Evolutionary conservation across 2,797 vertebrate genomes (phyloP).

Genomic region (Linurgus olivaceus): DNA sequence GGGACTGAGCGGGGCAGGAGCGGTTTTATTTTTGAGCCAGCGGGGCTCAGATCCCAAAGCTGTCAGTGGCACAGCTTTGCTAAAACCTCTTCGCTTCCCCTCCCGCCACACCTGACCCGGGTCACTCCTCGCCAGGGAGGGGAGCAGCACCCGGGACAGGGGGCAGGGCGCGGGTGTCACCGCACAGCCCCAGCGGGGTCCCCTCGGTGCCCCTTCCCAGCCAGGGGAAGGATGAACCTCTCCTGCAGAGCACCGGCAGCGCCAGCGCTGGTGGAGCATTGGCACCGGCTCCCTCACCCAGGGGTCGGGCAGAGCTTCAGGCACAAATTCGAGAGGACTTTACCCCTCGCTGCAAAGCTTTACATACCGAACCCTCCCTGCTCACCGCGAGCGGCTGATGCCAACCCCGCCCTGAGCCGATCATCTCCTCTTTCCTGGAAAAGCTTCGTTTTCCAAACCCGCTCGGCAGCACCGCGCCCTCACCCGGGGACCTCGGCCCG

Average conservation of each 20-base stretch:
- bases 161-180: background rate
- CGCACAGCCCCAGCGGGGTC: rapidly evolving
- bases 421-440: background rate
- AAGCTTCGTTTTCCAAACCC: background rate
- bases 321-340: background rate
- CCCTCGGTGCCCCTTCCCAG: background rate
- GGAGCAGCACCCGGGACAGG: background rate
- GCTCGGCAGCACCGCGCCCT: background rate
- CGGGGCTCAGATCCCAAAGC: background rate
- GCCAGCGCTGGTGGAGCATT: rapidly evolving
- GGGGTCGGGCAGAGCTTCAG: background rate
- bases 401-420: background rate
- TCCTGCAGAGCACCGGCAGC: rapidly evolving
- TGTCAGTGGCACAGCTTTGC: rapidly evolving
- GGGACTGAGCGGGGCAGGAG: rapidly evolving
- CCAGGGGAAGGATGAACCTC: rapidly evolving
- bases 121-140: rapidly evolving
- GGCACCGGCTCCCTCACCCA: rapidly evolving
- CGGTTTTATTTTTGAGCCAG: background rate
- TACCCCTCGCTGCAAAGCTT: background rate
- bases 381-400: background rate
- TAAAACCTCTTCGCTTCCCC: rapidly evolving
- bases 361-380: background rate
- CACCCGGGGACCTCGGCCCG: background rate
- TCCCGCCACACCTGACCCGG: rapidly evolving